These are phyloP conservation scores for Drosophila ironensis DNA, from an alignment of 1,140 invertebrate genomes.

Conservation along the genomic window DNA sequence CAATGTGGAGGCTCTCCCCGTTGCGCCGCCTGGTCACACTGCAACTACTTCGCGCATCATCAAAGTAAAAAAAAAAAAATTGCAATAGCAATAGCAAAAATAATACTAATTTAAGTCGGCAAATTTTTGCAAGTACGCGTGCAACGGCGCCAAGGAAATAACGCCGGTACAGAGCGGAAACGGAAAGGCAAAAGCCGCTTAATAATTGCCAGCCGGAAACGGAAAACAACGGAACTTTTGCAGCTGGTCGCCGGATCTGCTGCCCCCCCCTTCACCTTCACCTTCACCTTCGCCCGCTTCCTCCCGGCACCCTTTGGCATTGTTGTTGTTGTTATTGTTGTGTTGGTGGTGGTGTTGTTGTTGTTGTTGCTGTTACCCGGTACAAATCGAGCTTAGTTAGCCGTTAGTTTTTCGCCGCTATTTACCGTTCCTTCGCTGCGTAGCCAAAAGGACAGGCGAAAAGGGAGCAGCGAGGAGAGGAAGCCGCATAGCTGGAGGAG, in stretches of 20 bases:
- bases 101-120: background rate
- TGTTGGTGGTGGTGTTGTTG: too few relatives aligned
- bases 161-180: too few relatives aligned
- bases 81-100: too few relatives aligned
- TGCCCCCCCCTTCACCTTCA: constrained; percentile 5
- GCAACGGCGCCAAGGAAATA: too few relatives aligned
- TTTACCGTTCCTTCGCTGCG: background rate
- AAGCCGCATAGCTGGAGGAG: background rate
- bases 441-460: background rate
- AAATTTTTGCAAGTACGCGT: background rate
- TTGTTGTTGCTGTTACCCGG: background rate
- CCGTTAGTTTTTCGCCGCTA: constrained; percentile 1
- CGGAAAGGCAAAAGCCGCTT: background rate
- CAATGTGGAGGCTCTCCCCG: background rate
- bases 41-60: background rate
- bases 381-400: too few relatives aligned
- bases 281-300: constrained; percentile 12
- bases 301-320: too few relatives aligned
- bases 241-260: constrained; percentile 13
- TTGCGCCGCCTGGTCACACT: background rate
- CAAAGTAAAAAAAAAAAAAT: background rate
- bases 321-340: constrained; percentile 22
- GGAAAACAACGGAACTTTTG: background rate
- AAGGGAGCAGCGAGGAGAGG: too few relatives aligned
- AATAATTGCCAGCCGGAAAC: background rate